Base-by-base conservation (phyloP, 2,888 invertebrate species). In the Caenorhabditis sulstoni region DNA sequence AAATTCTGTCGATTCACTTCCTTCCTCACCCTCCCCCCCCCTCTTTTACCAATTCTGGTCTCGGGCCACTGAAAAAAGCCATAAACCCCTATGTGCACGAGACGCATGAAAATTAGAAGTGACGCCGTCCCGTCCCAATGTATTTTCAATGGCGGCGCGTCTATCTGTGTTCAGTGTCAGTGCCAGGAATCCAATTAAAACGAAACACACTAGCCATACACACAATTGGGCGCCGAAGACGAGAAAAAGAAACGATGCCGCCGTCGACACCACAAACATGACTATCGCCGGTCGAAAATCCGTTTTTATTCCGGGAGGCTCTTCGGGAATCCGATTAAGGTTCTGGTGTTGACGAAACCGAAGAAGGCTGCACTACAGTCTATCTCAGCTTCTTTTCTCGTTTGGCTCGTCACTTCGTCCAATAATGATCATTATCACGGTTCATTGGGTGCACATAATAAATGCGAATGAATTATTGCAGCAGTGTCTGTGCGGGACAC, bases 401-500 rank as follows among this genome's bases (percentile, higher is more conserved):
- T 58, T 44, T 58, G 35, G 20, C 14, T n/a, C 44, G 7, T 12
- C 37, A 37, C 41, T 35, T 18, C n/a, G 18, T n/a, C 37, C 16
- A 61, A 61, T 61, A 70, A 37, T 58, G 73, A 71, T 64, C 22
- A 73, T 73, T 62, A 62, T 62, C 62, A 71, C 68, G 77, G 64
- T 58, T 76, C 76, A 70, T 70, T 67, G 58, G 64, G 18, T 35
- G 52, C 59, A 47, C 57, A 76, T 70, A 76, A 76, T 76, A 76
- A 57, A 68, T 68, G 57, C 57, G 68, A 68, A 76, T 76, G 68
- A 70, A 76, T 76, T 55, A 68, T 76, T 68, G 67, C 57, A 37
- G 49, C 59, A 52, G 47, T 64, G 62, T 64, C 57, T 71, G 49
- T 22, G 49, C 39, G 14, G 29, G 20, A 45, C 58, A n/a, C 23